A percentile compares a stretch with the other conserved stretches of the same genome.
Evolutionary conservation across 2,888 invertebrate species (phyloP).

Genomic region (Drosophila mettleri): DNA sequence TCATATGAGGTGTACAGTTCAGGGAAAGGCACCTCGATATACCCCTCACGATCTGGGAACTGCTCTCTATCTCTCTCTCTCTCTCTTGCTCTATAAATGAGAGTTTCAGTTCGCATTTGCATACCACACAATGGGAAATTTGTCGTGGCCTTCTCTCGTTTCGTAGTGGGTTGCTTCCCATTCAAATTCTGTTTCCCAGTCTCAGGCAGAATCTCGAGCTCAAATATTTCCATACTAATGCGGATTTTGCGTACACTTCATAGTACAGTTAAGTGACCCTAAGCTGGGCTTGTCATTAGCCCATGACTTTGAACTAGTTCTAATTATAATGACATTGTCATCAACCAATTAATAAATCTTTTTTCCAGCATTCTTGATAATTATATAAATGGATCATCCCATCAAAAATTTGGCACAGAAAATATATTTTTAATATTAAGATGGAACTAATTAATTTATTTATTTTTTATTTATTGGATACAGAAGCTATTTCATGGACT

Average conservation of each 20-base stretch:
- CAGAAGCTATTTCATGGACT: too few relatives aligned
- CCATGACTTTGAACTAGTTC: conserved; percentile 17
- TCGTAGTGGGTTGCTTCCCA: conserved; percentile 25
- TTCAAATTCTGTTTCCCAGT: conserved; percentile 52
- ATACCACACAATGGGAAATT: conserved; percentile 62
- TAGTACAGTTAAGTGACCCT: conserved; percentile 33
- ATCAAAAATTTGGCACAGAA: too few relatives aligned
- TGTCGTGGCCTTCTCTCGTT: conserved; percentile 29
- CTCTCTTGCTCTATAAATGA: too few relatives aligned
- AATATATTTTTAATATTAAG: too few relatives aligned
- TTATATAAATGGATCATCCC: background rate
- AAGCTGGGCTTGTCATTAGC: conserved; percentile 1
- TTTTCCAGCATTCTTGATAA: background rate
- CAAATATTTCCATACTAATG: conserved; percentile 22
- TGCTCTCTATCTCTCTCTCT: too few relatives aligned
- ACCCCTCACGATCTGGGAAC: conserved; percentile 33
- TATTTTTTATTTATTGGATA: too few relatives aligned
- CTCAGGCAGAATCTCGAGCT: conserved; percentile 28
- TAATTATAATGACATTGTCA: conserved; percentile 1
- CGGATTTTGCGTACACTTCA: conserved; percentile 14
- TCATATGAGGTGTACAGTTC: conserved; percentile 39
- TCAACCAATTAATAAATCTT: background rate
- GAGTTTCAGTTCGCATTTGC: conserved; percentile 59
- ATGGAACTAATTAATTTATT: too few relatives aligned
- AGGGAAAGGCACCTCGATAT: conserved; percentile 15